These are phyloP conservation scores for Calypte anna DNA, from an alignment of 2,113 vertebrate species.

Conservation along the genomic window DNA sequence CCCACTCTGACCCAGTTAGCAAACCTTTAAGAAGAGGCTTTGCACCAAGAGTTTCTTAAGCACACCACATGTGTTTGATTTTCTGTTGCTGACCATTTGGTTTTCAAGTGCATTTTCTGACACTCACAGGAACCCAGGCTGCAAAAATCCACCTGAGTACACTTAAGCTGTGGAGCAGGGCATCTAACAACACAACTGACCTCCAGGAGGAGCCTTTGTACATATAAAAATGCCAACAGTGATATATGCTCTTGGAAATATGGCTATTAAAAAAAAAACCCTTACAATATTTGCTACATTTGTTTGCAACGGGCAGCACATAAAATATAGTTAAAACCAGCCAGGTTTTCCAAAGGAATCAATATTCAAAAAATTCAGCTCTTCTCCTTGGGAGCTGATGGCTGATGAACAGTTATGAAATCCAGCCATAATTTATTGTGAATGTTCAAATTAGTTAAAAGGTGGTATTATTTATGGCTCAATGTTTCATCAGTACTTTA, in stretches of 20 bases:
- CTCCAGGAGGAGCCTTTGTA: slow-evolving; percentile 69
- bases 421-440: slow-evolving; percentile 47
- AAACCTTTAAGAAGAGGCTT: background rate
- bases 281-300: background rate
- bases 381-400: slow-evolving; percentile 36
- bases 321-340: background rate
- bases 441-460: slow-evolving; percentile 58
- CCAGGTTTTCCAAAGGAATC: background rate
- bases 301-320: background rate
- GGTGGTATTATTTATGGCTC: slow-evolving; percentile 40
- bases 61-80: background rate
- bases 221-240: slow-evolving; percentile 13
- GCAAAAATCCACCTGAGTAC: background rate
- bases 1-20: rapidly evolving
- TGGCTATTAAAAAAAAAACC: background rate
- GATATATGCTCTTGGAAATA: background rate
- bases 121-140: background rate
- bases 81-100: background rate
- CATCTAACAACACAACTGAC: slow-evolving; percentile 45
- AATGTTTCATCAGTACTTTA: slow-evolving; percentile 26
- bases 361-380: background rate
- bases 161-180: background rate
- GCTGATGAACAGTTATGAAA: slow-evolving; percentile 56
- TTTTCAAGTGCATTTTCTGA: background rate
- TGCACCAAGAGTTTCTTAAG: background rate